phyloP scores from a whole-genome alignment of 2,113 vertebrate species.

The Nesospiza acunhae region DNA sequence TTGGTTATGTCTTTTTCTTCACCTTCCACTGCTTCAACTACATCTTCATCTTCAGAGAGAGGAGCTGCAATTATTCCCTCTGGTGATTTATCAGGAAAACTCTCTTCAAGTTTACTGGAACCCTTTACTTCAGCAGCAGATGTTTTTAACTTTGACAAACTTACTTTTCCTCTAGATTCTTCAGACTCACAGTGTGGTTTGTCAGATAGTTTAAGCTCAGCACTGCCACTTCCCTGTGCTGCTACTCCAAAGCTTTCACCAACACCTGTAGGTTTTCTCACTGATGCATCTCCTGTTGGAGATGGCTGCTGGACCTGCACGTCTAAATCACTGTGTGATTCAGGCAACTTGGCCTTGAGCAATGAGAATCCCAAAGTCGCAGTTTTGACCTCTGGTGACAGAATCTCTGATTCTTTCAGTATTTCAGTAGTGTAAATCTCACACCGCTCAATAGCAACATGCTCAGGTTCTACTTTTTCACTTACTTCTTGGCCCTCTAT shows the following conservation, averaged over 20 bases:
- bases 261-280: not conserved
- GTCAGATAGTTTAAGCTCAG: not conserved
- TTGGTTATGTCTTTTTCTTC: not conserved
- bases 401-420: constrained; percentile 70
- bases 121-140: not conserved
- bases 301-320: not conserved
- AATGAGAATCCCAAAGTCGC: constrained; percentile 74
- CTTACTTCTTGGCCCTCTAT: constrained; percentile 11
- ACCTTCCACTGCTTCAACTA: not conserved
- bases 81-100: constrained; percentile 2
- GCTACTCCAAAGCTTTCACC: not conserved
- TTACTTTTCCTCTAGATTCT: constrained; percentile 3
- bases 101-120: not conserved
- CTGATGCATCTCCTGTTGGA: not conserved
- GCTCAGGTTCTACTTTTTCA: not conserved
- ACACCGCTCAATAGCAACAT: not conserved
- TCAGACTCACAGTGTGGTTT: not conserved
- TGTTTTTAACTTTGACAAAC: not conserved
- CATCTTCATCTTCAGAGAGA: not conserved
- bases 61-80: constrained; percentile 4
- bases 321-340: not conserved
- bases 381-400: constrained; percentile 48
- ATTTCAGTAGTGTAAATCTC: constrained; percentile 52
- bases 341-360: constrained; percentile 67
- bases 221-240: not conserved